Base-by-base conservation (phyloP, 37 sponge, comb jelly and placozoan species). In the Axinella damicornis region DNA sequence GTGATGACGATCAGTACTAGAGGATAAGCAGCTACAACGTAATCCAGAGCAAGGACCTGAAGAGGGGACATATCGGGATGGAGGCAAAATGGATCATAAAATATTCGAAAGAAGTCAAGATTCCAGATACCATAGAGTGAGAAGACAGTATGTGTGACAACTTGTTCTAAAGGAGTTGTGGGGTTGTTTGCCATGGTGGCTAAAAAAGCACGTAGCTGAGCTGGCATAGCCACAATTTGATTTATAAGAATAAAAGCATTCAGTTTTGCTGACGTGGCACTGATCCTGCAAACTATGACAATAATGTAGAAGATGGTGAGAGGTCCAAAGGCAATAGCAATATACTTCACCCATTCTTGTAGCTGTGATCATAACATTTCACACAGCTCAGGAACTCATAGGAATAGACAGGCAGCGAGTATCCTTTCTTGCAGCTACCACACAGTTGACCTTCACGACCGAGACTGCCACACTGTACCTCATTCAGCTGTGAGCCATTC, bases 261-360 rank as follows among this genome's bases (percentile, higher is more conserved):
- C n/a, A 64, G 15, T 22, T 13, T 12, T 64, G 65, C 28, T 28
- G 65, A 64, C 11, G 65, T 64, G 12, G 65, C n/a, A 12, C 65
- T 13, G 12, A 64, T 12, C 25, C 65, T 64, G 28, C 21, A 19
- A 13, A 64, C n/a, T 64, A 64, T 13, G 15, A 64, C 65, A 21
- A 19, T 18, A 24, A 64, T 12, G n/a, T 28, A 64, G 65, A 64
- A 39, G 71, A 22, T 40, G 6, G 71, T 70, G 11, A 12, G 12
- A 5, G 41, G 38, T 14, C 13, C 71, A 13, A 70, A 21, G 21
- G 71, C 17, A 21, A 37, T 11, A 33, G 38, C 71, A 36, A 33
- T 12, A 12, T 37, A 70, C 71, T 70, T 70, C 39, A 11, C 38
- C 71, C 71, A 70, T 36, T n/a, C n/a, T 41, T 75, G 57, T 75